Evolutionary conservation across 2,113 vertebrate genomes (phyloP), one percentile per base, ranked within the genome.

Genomic region (Axis porcinus): DNA sequence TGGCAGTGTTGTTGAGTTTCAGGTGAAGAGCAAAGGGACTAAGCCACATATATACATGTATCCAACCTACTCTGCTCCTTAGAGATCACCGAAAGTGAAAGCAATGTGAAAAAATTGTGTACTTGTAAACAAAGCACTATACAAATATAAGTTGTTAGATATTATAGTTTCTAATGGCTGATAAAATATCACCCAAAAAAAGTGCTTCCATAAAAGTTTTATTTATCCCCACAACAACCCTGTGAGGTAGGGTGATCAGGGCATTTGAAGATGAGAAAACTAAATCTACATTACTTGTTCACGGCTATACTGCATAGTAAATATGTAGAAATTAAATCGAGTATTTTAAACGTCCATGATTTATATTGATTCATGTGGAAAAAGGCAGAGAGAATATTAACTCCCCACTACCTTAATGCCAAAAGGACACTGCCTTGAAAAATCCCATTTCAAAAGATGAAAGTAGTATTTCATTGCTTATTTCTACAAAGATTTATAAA

Each of bases 401-500:
- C 67, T 96, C 78, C 94, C 86, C 96, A 23, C 97, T 97, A 97
- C 98, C 97, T 97, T 95, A 97, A 98, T 89, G 95, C 97, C 91
- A 96, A 98, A 98, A 97, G 97, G 98, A 98, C 96, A 95, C 45
- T 97, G 84, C 96, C 98, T 98, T 98, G 98, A 98, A 98, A 98
- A 98, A 97, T 97, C 96, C 96, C 98, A 98, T 96, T 97, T 97
- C 96, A 97, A 98, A 97, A 98, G 97, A 97, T 93, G 96, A 97
- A 96, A 97, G 95, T 97, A 97, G 90, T 96, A 97, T 97, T 96
- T 96, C 91, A 96, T 97, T 98, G 97, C 93, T 97, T 97, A 97
- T 98, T 97, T 98, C 97, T 98, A 98, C 97, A 98, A 98, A 98
- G 96, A 98, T 98, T 97, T 98, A 97, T 97, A 97, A 98, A 98